These are phyloP conservation scores for Cloeon dipterum DNA, from an alignment of 2,888 invertebrate species.

Conservation along the genomic window DNA sequence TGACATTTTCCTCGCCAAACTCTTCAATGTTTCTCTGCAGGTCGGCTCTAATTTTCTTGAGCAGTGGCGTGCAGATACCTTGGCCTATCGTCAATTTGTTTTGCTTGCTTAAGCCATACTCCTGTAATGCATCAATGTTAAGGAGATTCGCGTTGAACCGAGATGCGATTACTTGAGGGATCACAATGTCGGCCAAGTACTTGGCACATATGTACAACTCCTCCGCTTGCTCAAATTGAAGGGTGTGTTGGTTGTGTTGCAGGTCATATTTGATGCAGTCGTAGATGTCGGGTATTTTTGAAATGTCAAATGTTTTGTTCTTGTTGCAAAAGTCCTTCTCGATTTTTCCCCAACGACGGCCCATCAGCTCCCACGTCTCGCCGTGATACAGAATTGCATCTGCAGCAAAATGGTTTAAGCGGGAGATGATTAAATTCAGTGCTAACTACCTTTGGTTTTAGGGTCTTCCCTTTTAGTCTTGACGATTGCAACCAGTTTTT, in stretches of 20 bases:
- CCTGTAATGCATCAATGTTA: constrained; percentile 26
- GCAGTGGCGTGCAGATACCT: constrained; percentile 87
- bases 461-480: constrained; percentile 66
- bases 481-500: constrained; percentile 66
- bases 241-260: constrained; percentile 89
- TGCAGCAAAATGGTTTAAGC: constrained; percentile 12
- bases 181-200: constrained; percentile 93
- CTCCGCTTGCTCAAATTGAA: constrained; percentile 81
- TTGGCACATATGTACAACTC: constrained; percentile 89
- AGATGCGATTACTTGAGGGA: constrained; percentile 54
- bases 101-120: constrained; percentile 86
- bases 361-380: constrained; percentile 97
- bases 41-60: constrained; percentile 89
- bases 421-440: background rate
- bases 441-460: constrained; percentile 48
- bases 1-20: constrained; percentile 77
- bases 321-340: constrained; percentile 95
- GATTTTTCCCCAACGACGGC: constrained; percentile 90
- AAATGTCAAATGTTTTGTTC: constrained; percentile 83
- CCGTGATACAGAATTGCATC: constrained; percentile 90
- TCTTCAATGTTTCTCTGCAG: constrained; percentile 83
- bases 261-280: constrained; percentile 98
- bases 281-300: constrained; percentile 97
- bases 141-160: background rate
- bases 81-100: constrained; percentile 94